phyloP scores from a whole-genome alignment of 2,113 vertebrate species.

The Gallinago undulata region DNA sequence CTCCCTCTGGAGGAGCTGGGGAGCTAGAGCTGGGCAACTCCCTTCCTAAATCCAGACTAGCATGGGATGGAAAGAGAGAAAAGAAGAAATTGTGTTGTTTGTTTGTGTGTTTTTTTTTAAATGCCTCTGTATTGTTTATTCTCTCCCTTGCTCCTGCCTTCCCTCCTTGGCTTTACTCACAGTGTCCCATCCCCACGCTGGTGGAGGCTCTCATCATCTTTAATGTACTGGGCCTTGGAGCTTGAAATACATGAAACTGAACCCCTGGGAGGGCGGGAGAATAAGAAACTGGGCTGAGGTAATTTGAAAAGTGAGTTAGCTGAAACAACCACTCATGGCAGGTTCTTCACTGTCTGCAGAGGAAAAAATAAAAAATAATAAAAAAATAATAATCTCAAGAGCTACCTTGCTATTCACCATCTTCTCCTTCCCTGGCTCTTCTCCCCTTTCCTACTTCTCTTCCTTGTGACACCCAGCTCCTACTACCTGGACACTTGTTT shows the following conservation, averaged over 20 bases:
- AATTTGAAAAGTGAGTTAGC: not conserved
- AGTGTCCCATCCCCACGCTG: fast-evolving
- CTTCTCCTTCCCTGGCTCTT: not conserved
- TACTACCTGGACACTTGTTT: not conserved
- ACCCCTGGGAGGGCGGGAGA: fast-evolving
- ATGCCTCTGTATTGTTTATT: not conserved
- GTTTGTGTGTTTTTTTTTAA: not conserved
- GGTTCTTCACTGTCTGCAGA: not conserved
- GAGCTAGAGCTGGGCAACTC: not conserved
- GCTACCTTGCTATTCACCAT: not conserved
- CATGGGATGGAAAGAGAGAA: not conserved
- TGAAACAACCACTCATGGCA: not conserved
- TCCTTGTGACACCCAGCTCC: not conserved
- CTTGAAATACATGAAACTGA: fast-evolving
- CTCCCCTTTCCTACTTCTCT: not conserved
- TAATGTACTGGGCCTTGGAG: not conserved
- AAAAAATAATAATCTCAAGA: not conserved
- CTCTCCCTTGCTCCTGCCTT: not conserved
- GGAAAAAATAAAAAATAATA: too few relatives aligned
- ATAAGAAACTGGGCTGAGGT: not conserved
- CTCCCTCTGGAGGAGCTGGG: not conserved
- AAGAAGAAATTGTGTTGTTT: not conserved
- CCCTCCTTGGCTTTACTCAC: not conserved
- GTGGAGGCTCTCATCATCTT: not conserved
- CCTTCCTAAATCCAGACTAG: not conserved